Percentiles rank a stretch among this genome's conserved stretches.
These are phyloP conservation scores for Mus caroli DNA, from an alignment of 2,797 vertebrate genomes.

Conservation along the genomic window DNA sequence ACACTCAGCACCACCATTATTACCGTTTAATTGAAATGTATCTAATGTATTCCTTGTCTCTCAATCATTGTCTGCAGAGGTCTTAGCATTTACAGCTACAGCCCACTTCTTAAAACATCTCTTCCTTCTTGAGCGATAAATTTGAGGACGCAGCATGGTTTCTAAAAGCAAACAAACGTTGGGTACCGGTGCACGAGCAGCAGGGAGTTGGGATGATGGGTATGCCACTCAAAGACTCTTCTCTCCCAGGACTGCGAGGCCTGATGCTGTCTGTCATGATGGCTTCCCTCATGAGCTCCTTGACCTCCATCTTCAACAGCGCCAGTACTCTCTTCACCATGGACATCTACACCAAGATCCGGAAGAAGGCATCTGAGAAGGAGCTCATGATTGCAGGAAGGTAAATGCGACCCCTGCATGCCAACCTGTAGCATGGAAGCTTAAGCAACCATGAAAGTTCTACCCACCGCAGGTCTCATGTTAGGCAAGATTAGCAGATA, in stretches of 20 bases:
- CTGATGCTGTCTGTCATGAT: conserved; percentile 98
- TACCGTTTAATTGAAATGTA: background rate
- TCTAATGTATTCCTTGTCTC: background rate
- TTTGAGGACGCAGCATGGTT: background rate
- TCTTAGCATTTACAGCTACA: background rate
- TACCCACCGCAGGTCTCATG: background rate
- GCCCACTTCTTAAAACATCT: background rate
- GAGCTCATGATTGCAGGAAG: conserved; percentile 88
- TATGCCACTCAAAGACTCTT: conserved; percentile 20
- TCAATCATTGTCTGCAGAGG: background rate
- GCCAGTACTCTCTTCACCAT: conserved; percentile 98
- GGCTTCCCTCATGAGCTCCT: conserved; percentile 98
- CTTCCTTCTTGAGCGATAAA: background rate
- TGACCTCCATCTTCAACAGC: conserved; percentile 99
- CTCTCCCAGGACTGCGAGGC: conserved; percentile 93
- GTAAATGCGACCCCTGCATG: conserved; percentile 20
- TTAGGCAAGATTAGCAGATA: background rate
- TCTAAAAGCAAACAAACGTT: conserved; percentile 1
- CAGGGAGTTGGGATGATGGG: background rate
- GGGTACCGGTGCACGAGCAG: background rate
- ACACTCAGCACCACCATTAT: background rate
- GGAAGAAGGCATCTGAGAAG: conserved; percentile 90
- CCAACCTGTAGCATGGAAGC: background rate
- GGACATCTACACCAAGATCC: conserved; percentile 96
- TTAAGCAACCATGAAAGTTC: background rate